Base-by-base conservation (phyloP, 2,888 invertebrate species). In the Sicus ferrugineus region DNA sequence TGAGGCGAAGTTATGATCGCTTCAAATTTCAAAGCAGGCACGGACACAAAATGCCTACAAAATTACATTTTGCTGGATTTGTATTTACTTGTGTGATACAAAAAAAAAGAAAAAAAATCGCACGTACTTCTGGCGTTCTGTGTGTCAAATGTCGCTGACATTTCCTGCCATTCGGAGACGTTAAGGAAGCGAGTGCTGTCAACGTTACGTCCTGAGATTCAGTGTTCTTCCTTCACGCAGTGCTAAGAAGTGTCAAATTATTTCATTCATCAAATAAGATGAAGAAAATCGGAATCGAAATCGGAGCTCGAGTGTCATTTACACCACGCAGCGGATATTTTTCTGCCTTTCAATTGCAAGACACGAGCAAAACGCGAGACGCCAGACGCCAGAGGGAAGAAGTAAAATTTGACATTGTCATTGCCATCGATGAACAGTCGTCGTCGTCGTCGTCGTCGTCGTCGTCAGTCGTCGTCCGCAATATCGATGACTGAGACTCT, bases 1-100 rank as follows among this genome's bases (percentile, higher is more conserved):
- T 2, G 5, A 26, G 28, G 14, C 14, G n/a, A 14, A 46, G 46
- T 19, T n/a, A 21, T 14, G 34, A 11, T 26, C 28, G 28, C 52
- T 21, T 65, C 65, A 14, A 26, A 65, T 65, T 65, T 65, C 65
- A 65, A 54, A 38, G 54, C 26, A 34, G 65, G 42, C 61, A 61
- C 38, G 23, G 2, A 23, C 14, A 6, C 23, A 42, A 61, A 61
- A 61, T 38, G 21, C 23, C 21, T 54, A 42, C 14, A 19, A 42
- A 38, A 42, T 16, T 23, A 26, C 26, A 61, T n/a, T 28, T 46
- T 46, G 14, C 9, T n/a, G n/a, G 5, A 50, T 59, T 34, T 59
- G 11, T 23, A 7, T 42, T 61, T 42, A 11, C 38, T 61, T 38
- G 38, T 61, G 34, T 61, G 42, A 9, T 58, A 26, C 34, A 21